Evolutionary conservation across 2,797 vertebrate species (phyloP), one percentile per base, ranked within the genome.

Genomic region (Martes flavigula): DNA sequence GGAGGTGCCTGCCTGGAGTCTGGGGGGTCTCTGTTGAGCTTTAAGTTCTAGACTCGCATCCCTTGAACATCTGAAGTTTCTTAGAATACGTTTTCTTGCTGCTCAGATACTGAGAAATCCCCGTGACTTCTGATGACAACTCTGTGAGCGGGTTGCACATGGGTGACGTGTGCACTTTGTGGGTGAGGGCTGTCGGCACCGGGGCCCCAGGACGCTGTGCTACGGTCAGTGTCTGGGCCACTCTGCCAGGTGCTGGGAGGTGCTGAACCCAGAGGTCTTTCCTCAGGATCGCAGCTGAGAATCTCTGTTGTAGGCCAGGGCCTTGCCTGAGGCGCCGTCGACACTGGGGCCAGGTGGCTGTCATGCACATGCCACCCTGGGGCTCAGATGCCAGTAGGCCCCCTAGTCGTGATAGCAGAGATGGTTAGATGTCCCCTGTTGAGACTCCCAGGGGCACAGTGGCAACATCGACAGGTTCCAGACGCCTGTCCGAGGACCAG

Each of bases 161-260:
- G 43, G 11, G 10, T 21, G 38, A 23, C 27, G 25, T 4, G 38
- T 25, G 18, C 27, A 3, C 11, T 11, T 3, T 0, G 0, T 3
- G 48, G 81, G 56, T 2, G 0, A 17, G 43, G 58, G 25, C 56
- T 10, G 9, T 23, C 43, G 3, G 43, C 56, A 13, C 27, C 0
- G 4, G n/a, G 13, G 35, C n/a, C 70, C 56, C 14, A 2, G 40
- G 56, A 18, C 5, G 1, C 13, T 82, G 9, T 77, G 48, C 21
- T 17, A 14, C 6, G 13, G 46, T 64, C 40, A 0, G n/a, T 21
- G 17, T 64, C n/a, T n/a, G 81, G 7, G 12, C 51, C 13, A 0
- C 58, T 66, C 40, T 35, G 15, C 91, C 43, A 51, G 72, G 25
- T 6, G 10, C 56, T 27, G 10, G n/a, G 43, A 25, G 35, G 56